Conservation (phyloP, 1,140 invertebrate species). For the Drosophila triauraria region DNA sequence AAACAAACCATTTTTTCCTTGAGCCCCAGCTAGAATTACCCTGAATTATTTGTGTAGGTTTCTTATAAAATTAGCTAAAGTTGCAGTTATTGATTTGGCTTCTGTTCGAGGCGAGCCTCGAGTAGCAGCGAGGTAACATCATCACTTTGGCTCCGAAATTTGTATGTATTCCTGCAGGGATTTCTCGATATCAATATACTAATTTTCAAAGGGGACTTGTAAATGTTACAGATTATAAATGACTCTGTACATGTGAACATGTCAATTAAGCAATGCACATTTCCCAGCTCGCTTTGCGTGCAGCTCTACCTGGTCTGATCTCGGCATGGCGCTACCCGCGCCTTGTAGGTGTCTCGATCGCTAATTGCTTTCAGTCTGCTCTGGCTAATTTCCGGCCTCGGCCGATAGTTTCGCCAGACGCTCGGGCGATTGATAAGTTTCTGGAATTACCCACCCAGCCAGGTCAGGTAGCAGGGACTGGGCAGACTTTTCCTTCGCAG, state of each 20-base stretch:
- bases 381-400: conserved; percentile 62
- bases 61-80: conserved; percentile 42
- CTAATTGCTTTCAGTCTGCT: conserved; percentile 79
- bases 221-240: conserved; percentile 1
- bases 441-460: conserved; percentile 54
- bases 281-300: neutral
- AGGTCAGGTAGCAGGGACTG: conserved; percentile 42
- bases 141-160: conserved; percentile 18
- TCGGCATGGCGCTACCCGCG: conserved; percentile 12
- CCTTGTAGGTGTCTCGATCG: conserved; percentile 56
- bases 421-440: conserved; percentile 64
- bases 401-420: conserved; percentile 20
- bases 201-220: neutral
- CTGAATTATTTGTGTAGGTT: conserved; percentile 29
- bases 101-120: conserved; percentile 21
- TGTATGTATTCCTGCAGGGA: conserved; percentile 8
- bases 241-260: conserved; percentile 6
- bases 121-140: neutral
- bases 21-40: conserved; percentile 62
- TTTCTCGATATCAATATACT: conserved; percentile 1
- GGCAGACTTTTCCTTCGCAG: conserved; percentile 26
- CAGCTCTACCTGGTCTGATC: neutral
- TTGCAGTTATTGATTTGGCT: conserved; percentile 65
- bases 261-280: conserved; percentile 12
- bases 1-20: conserved; percentile 57